Percentiles rank a stretch among this genome's conserved stretches.
Evolutionary conservation across 1,140 invertebrate genomes (phyloP).

Genomic region (Drosophila malerkotliana): DNA sequence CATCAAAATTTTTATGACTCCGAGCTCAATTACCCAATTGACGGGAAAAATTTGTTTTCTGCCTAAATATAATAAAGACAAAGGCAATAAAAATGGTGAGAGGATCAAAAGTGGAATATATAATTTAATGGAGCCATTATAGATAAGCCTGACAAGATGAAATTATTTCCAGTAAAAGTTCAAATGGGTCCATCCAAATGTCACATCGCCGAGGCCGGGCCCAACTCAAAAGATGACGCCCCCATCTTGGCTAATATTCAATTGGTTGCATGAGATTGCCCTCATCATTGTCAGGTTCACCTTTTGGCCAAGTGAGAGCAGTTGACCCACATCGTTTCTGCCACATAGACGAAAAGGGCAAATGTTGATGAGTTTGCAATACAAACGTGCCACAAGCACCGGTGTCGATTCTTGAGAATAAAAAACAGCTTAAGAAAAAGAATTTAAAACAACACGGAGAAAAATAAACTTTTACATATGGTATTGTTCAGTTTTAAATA

Average conservation of each 20-base stretch:
- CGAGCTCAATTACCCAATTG: conserved; percentile 22
- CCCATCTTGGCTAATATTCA: conserved; percentile 24
- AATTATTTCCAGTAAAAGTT: conserved; percentile 13
- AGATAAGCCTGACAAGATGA: conserved; percentile 6
- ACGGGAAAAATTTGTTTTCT: conserved; percentile 8
- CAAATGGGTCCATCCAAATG: conserved; percentile 26
- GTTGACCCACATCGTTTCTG: conserved; percentile 41
- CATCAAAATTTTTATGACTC: conserved; percentile 19
- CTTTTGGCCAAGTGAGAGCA: conserved; percentile 14
- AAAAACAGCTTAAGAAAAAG: conserved; percentile 10
- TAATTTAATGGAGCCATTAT: conserved; percentile 14
- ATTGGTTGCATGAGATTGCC: conserved; percentile 27
- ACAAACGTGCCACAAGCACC: conserved; percentile 38
- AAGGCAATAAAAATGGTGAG: conserved; percentile 8
- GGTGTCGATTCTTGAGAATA: conserved; percentile 25
- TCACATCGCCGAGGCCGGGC: conserved; percentile 20
- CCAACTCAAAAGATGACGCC: conserved; percentile 19
- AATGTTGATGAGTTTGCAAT: conserved; percentile 37
- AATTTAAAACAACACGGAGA: background rate
- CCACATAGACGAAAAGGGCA: conserved; percentile 24
- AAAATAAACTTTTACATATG: background rate
- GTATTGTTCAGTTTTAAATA: too few relatives aligned
- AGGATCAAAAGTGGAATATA: background rate
- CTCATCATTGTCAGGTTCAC: conserved; percentile 45
- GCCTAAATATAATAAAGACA: conserved; percentile 1